Evolutionary conservation across 2,888 invertebrate species (phyloP), one percentile per base, ranked within the genome.

Genomic region (Dendrolimus houi): DNA sequence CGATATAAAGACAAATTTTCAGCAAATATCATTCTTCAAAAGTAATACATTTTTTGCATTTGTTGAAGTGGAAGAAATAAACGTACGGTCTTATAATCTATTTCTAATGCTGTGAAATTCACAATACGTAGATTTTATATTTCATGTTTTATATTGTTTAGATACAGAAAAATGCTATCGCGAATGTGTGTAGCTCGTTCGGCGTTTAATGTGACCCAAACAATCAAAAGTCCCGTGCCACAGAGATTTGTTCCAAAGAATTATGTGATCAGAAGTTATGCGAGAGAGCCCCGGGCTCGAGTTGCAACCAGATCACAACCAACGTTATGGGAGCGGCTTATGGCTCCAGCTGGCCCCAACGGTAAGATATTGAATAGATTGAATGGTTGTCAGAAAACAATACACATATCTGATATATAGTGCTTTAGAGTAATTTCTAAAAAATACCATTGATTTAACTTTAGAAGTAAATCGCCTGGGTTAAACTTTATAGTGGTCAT

Each of bases 341-440:
- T 95, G 94, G 94, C 94, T 59, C 96, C 97, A 53, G 94, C 96
- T 56, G 93, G 94, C 59, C 94, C 94, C 63, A 94, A 94, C 77
- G 96, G 96, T 96, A 91, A 77, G 70, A 52, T 54, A 8, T 47
- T 54, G n/a, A 10, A 47, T 29, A 12, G 29, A 6, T 29, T 29
- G 29, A 29, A 29, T 29, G 6, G 29, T 29, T 29, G 6, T 6
- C 29, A 6, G 6, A 29, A 29, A 29, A 6, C 29, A 29, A 29
- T 29, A 29, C 6, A 29, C 29, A 29, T 29, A 29, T 6, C 0
- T 29, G 29, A 29, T 29, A 29, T 29, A 29, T 29, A 29, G 29
- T 29, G 29, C 14, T 14, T 14, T 14, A 14, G 14, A 14, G 1
- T 14, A 14, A 14, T 14, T 14, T 1, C 14, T 14, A 14, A 14